Conservation (phyloP, 2,888 invertebrate genomes). For the Kryphioiulus occultus region DNA sequence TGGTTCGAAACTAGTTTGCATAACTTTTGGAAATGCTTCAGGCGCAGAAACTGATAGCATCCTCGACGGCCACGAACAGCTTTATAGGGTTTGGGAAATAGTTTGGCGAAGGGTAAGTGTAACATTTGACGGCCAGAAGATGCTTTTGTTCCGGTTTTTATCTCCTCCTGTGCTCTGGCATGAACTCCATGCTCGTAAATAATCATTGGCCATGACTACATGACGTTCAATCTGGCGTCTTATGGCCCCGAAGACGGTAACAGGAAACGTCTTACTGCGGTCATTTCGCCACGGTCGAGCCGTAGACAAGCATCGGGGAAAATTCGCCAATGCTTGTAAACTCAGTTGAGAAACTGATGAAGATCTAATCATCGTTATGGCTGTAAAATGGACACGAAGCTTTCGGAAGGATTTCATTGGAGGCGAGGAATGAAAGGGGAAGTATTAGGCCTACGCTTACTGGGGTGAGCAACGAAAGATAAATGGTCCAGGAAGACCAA, state of each 20-base stretch:
- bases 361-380: constrained; percentile 23
- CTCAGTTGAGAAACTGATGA: constrained; percentile 23
- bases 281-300: neutral
- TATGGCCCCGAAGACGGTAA: neutral
- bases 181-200: constrained; percentile 23
- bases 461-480: neutral
- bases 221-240: constrained; percentile 16
- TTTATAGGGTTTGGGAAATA: constrained; percentile 4
- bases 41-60: neutral
- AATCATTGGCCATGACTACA: constrained; percentile 15
- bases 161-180: neutral
- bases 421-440: neutral
- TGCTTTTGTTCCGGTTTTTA: constrained; percentile 23
- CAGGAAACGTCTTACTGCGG: constrained; percentile 1
- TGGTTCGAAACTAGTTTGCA: neutral
- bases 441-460: neutral
- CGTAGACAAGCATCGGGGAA: neutral
- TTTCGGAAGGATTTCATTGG: constrained; percentile 13
- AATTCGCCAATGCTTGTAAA: neutral
- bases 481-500: constrained; percentile 15
- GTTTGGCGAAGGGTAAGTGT: neutral
- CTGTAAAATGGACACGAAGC: constrained; percentile 10
- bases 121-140: neutral
- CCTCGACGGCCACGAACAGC: neutral
- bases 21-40: neutral